Evolutionary conservation across 1,140 invertebrate genomes (phyloP), one percentile per base, ranked within the genome.

Genomic region (Orchesella cincta): DNA sequence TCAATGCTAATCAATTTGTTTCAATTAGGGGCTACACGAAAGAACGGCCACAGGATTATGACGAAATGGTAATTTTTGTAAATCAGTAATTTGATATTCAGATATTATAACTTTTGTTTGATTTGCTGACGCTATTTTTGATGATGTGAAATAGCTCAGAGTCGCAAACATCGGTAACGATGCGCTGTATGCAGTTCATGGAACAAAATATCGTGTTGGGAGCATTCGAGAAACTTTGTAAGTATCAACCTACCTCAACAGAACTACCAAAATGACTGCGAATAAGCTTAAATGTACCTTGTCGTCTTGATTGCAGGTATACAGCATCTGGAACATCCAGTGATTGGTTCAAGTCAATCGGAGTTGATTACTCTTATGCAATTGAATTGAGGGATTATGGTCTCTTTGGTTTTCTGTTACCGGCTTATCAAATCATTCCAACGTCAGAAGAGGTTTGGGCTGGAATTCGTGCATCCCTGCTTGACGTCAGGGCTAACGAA

Each of bases 361-460:
- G 83, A 52, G 83, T 88, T 31, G 84, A 85, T 62, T 88, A 88
- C 78, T 84, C 86, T 16, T 89, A 85, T 79, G 82, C 86, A 12
- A 83, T 88, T 74, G 88, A 89, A 82, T 82, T 89, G 39, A 77
- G 88, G 26, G 88, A 88, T 75, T 84, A 81, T 36, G 88, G 88
- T 8, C 79, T 78, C 51, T 86, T 86, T 78, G 89, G 88, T 8
- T 90, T 90, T 81, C 75, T 88, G 18, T 83, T 90, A 3, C 89
- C 89, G 5, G 83, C 84, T 23, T 81, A 83, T 35, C 84, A 86
- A 79, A 89, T 89, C 52, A 62, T 83, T 5, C 83, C 84, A 1
- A 85, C 84, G 14, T 85, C 83, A 23, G 75, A 82, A 5, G 88
- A 89, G 83, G 86, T 51, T 31, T 74, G 73, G 73, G 73, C 73